Conservation (phyloP, 2,797 vertebrate genomes). For the Amblyopsis hoosieri region DNA sequence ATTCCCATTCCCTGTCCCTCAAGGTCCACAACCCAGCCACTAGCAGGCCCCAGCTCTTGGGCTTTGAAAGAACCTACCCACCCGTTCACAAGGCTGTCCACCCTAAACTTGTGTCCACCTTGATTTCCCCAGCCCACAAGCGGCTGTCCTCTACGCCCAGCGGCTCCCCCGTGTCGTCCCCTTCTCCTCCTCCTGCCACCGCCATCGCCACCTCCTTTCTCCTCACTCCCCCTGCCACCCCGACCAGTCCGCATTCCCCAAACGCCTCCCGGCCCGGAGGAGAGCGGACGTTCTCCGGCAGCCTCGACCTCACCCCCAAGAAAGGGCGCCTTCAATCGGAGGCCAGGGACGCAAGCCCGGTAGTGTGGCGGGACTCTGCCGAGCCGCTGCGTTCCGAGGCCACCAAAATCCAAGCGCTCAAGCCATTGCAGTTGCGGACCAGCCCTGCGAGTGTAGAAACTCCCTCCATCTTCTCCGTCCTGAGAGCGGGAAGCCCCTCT, state of each 20-base stretch:
- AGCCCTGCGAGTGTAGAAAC: constrained; percentile 32
- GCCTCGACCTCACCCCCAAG: constrained; percentile 38
- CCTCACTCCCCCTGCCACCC: constrained; percentile 53
- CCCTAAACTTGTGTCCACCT: constrained; percentile 31
- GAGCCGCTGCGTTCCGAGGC: constrained; percentile 43
- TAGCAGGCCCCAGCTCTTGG: constrained; percentile 35
- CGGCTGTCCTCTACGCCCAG: constrained; percentile 5
- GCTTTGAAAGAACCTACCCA: constrained; percentile 58
- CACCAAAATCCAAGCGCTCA: constrained; percentile 22
- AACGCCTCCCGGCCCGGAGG: constrained; percentile 26
- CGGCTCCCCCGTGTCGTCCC: background rate
- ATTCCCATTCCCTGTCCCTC: constrained; percentile 12
- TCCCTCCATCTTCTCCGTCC: constrained; percentile 67
- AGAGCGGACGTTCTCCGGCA: constrained; percentile 42
- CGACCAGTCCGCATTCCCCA: constrained; percentile 31
- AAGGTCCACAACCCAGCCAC: constrained; percentile 25
- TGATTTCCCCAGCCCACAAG: constrained; percentile 12
- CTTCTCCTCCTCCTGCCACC: constrained; percentile 22
- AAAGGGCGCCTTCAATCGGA: constrained; percentile 32
- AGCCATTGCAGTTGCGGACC: constrained; percentile 21
- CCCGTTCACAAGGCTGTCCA: constrained; percentile 36
- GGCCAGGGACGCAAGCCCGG: constrained; percentile 50
- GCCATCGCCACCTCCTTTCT: constrained; percentile 28
- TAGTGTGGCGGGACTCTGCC: constrained; percentile 63
- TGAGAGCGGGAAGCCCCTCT: constrained; percentile 54